Conservation (phyloP, 2,797 vertebrate genomes). For the Danio jaintianensis region DNA sequence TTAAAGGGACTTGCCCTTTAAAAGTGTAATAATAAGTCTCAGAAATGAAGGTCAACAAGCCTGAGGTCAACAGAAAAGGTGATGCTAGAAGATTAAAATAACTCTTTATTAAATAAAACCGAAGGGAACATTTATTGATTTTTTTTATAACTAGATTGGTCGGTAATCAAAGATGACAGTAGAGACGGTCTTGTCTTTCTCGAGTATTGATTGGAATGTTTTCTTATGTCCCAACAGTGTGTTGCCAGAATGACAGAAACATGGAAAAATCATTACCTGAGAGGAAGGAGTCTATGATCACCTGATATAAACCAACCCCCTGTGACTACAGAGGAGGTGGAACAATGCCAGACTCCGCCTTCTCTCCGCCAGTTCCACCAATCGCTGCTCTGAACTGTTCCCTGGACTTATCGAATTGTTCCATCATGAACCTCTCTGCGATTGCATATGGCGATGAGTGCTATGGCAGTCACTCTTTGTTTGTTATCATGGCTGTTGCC, state of each 20-base stretch:
- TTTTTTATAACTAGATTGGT: neutral
- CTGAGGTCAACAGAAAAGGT: neutral
- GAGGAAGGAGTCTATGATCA: slow-evolving; percentile 34
- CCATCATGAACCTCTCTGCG: slow-evolving; percentile 56
- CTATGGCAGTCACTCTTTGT: slow-evolving; percentile 59
- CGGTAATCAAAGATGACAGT: slow-evolving; percentile 7
- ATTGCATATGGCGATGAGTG: slow-evolving; percentile 61
- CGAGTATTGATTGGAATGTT: slow-evolving; percentile 16
- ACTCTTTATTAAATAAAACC: slow-evolving; percentile 20
- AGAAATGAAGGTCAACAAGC: neutral
- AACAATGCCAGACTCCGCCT: slow-evolving; percentile 56
- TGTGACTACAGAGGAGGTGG: neutral
- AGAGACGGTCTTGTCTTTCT: neutral
- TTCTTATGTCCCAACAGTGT: slow-evolving; percentile 33
- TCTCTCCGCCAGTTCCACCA: slow-evolving; percentile 54
- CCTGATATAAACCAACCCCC: slow-evolving; percentile 21
- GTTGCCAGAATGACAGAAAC: slow-evolving; percentile 2
- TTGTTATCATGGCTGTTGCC: slow-evolving; percentile 81
- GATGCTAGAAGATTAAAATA: slow-evolving; percentile 2
- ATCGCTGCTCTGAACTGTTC: slow-evolving; percentile 62
- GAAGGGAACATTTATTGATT: neutral
- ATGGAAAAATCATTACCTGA: slow-evolving; percentile 13
- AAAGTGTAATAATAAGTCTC: slow-evolving; percentile 3
- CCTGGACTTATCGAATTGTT: slow-evolving; percentile 53
- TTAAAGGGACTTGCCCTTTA: neutral